These are phyloP conservation scores for Homarus americanus DNA, from an alignment of 1,140 invertebrate species.

Conservation along the genomic window DNA sequence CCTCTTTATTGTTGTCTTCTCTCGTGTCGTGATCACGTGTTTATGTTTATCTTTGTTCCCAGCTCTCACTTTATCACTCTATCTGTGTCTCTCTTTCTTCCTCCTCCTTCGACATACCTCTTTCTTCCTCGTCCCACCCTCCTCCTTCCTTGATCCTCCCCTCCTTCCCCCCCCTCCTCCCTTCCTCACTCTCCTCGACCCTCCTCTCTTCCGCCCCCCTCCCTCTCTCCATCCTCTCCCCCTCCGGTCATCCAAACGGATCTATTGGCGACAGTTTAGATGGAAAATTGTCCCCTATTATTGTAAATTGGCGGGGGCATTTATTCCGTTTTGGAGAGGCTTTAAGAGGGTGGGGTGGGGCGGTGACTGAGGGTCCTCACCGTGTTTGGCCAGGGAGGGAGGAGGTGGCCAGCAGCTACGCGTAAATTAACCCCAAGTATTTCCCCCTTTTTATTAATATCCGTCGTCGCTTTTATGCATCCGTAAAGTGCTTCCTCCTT, in stretches of 20 bases:
- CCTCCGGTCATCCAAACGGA: not conserved
- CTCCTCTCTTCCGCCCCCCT: not conserved
- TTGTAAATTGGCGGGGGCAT: conserved; percentile 30
- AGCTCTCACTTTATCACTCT: too few species aligned
- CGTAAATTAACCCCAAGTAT: not conserved
- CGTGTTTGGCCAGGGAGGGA: conserved; percentile 1
- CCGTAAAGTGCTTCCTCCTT: not conserved
- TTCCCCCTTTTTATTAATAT: not conserved
- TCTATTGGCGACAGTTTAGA: conserved; percentile 16
- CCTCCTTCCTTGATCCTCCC: not conserved
- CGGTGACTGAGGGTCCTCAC: not conserved
- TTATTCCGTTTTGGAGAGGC: conserved; percentile 16
- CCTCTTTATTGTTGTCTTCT: too few species aligned
- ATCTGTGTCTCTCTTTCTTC: not conserved
- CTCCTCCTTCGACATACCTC: not conserved
- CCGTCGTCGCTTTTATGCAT: not conserved
- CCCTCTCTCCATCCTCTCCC: not conserved
- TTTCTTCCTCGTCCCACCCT: not conserved
- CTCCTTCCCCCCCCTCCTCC: not conserved
- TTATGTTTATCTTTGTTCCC: too few species aligned
- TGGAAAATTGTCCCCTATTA: conserved; percentile 42
- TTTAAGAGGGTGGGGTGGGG: not conserved
- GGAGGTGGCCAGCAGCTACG: not conserved
- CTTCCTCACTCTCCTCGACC: not conserved
- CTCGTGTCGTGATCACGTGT: too few species aligned